Conservation (phyloP, 2,797 vertebrate species). For the Gobionotothen gibberifrons region DNA sequence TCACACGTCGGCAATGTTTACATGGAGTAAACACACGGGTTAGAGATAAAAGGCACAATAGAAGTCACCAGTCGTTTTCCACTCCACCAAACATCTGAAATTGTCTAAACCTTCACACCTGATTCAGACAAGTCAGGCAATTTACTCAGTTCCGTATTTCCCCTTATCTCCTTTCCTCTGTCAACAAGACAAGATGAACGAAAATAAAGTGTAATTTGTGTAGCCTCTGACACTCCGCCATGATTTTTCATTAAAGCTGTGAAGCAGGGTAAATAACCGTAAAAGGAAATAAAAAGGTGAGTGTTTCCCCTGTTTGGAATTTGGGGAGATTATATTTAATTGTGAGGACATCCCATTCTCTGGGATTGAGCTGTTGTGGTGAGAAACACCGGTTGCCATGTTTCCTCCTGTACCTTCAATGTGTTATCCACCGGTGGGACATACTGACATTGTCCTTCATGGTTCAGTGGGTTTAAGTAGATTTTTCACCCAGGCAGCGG, state of each 20-base stretch:
- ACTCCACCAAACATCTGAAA: slow-evolving; percentile 60
- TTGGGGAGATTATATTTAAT: background rate
- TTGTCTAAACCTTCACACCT: slow-evolving; percentile 40
- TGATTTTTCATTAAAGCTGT: background rate
- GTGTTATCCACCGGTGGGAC: slow-evolving; percentile 19
- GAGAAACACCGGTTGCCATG: slow-evolving; percentile 17
- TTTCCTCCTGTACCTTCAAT: background rate
- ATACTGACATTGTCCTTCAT: slow-evolving; percentile 11
- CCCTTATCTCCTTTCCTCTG: slow-evolving; percentile 24
- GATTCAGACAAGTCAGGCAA: slow-evolving; percentile 45
- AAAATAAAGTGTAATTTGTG: slow-evolving; percentile 15
- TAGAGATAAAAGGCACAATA: slow-evolving; percentile 7
- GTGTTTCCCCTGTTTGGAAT: background rate
- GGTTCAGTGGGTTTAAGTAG: slow-evolving; percentile 40
- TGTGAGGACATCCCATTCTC: background rate
- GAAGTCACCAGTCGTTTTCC: slow-evolving; percentile 52
- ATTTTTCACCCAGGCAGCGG: slow-evolving; percentile 25
- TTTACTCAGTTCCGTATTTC: slow-evolving; percentile 30
- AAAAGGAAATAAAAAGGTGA: background rate
- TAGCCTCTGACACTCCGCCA: background rate
- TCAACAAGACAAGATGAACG: slow-evolving; percentile 41
- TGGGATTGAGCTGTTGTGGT: background rate
- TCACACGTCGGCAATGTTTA: background rate
- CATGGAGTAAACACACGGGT: slow-evolving; percentile 13
- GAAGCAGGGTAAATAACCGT: background rate